Conservation (phyloP, 2,113 vertebrate species). For the Eclectus roratus region DNA sequence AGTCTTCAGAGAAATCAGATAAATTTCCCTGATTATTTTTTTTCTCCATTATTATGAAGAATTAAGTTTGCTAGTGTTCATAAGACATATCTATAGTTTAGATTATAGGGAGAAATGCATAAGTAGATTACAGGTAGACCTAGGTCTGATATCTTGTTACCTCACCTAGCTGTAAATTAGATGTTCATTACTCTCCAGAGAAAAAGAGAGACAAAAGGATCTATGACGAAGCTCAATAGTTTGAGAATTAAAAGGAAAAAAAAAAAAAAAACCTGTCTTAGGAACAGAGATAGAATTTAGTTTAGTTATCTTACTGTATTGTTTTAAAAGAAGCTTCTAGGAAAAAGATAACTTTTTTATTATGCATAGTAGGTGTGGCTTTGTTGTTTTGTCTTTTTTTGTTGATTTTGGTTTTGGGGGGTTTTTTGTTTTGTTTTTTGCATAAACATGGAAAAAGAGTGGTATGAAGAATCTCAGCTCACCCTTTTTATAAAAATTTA, state of each 20-base stretch:
- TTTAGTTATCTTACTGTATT: background rate
- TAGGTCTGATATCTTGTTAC: background rate
- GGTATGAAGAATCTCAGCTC: background rate
- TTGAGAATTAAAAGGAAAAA: background rate
- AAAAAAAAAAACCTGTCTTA: background rate
- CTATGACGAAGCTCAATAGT: background rate
- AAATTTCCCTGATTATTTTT: background rate
- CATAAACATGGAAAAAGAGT: background rate
- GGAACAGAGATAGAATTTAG: background rate
- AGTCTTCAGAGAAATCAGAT: background rate
- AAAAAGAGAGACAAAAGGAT: background rate
- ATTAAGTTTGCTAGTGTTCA: background rate
- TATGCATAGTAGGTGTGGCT: background rate
- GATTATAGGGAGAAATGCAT: background rate
- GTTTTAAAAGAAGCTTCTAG: background rate
- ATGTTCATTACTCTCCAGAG: background rate
- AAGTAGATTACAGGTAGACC: background rate
- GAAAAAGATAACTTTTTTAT: background rate
- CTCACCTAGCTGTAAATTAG: background rate
- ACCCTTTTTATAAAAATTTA: background rate
- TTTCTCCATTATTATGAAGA: background rate
- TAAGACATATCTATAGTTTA: background rate
- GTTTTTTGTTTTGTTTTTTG: background rate
- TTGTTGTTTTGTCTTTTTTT: background rate
- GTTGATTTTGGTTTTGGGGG: background rate